These are phyloP conservation scores for Hydriomena furcata DNA, from an alignment of 2,888 invertebrate genomes.

Conservation along the genomic window DNA sequence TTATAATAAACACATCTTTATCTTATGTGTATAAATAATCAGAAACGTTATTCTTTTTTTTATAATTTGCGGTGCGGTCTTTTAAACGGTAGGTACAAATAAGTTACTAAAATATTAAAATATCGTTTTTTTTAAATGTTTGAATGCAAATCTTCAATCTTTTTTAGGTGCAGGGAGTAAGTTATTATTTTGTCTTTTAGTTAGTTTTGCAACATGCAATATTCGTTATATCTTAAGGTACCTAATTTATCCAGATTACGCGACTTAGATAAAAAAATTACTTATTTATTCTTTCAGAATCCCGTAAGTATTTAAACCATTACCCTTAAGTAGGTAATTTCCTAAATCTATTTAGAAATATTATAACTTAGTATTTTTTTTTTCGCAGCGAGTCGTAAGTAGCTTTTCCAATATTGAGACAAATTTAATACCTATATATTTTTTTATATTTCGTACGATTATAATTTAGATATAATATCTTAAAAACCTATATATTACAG, in stretches of 20 bases:
- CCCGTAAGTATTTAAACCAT: constrained; percentile 7
- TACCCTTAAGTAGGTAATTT: no score
- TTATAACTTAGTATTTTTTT: not conserved
- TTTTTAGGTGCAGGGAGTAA: constrained; percentile 12
- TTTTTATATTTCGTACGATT: no score
- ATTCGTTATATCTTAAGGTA: no score
- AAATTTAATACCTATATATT: no score
- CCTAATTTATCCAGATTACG: no score
- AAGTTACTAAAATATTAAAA: not conserved
- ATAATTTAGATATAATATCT: no score
- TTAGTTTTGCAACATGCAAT: not conserved
- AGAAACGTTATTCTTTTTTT: not conserved
- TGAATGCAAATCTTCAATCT: not conserved
- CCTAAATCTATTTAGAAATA: no score
- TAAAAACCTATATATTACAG: no score
- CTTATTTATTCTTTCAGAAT: constrained; percentile 8
- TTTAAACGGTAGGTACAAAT: not conserved
- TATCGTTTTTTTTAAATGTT: not conserved
- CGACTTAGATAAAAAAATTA: not conserved
- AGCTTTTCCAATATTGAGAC: no score
- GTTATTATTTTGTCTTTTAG: not conserved
- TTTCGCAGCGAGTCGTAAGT: constrained; percentile 8
- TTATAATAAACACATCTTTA: no score
- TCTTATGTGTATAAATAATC: no score
- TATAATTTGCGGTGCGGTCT: not conserved